These are phyloP conservation scores for Lanistes nyassanus DNA, from an alignment of 1,140 invertebrate genomes.

Conservation along the genomic window DNA sequence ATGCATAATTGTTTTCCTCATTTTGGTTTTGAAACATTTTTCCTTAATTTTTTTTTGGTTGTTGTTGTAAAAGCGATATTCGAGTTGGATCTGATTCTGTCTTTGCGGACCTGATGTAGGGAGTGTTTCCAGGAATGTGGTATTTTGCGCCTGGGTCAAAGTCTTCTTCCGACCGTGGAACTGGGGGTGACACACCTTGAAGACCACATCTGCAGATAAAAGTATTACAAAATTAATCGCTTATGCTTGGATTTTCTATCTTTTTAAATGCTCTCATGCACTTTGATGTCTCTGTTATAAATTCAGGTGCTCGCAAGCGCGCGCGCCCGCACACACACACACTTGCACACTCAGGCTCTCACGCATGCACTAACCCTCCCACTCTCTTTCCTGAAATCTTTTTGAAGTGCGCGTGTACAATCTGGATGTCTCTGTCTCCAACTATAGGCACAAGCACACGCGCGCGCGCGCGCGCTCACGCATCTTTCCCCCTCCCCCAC, in stretches of 20 bases:
- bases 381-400: background rate
- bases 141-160: constrained; percentile 64
- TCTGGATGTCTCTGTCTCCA: no score
- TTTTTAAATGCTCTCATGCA: background rate
- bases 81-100: background rate
- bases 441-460: no score
- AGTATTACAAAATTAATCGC: background rate
- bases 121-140: constrained; percentile 53
- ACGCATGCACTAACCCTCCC: no score
- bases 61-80: no score
- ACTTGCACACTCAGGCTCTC: background rate
- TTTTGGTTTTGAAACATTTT: background rate
- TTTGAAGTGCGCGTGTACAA: no score
- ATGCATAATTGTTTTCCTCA: background rate
- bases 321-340: background rate
- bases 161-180: constrained; percentile 44
- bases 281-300: background rate
- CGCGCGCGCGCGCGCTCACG: no score
- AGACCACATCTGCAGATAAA: constrained; percentile 40
- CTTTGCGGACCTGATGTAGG: constrained; percentile 56
- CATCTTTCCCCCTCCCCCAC: no score
- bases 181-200: constrained; percentile 58
- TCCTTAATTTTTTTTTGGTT: no score
- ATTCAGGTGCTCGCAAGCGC: background rate
- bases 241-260: background rate